phyloP scores from a whole-genome alignment of 2,797 vertebrate species.

The Coregonus ussuriensis region DNA sequence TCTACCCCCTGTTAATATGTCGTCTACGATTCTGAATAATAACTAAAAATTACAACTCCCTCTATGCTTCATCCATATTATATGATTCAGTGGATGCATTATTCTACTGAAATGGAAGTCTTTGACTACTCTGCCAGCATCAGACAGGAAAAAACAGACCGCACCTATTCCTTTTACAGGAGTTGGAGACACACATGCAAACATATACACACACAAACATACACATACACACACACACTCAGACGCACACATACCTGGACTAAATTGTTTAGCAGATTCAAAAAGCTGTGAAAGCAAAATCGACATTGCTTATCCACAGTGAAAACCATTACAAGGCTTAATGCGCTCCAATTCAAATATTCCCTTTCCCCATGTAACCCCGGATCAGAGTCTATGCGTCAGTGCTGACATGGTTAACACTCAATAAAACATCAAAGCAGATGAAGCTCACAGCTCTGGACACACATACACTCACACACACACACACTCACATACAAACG shows the following conservation, averaged over 20 bases:
- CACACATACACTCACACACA: constrained; percentile 57
- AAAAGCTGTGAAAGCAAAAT: constrained; percentile 39
- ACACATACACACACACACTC: not conserved
- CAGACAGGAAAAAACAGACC: constrained; percentile 33
- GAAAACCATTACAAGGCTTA: constrained; percentile 19
- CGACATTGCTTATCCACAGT: constrained; percentile 43
- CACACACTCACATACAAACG: not conserved
- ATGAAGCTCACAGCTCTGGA: constrained; percentile 66
- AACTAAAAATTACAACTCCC: constrained; percentile 8
- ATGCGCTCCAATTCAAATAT: constrained; percentile 57
- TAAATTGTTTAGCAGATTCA: constrained; percentile 49
- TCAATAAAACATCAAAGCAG: constrained; percentile 81
- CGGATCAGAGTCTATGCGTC: constrained; percentile 64
- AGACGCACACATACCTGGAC: constrained; percentile 18
- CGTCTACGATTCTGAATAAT: constrained; percentile 40
- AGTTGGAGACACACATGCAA: constrained; percentile 13
- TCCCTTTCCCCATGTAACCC: constrained; percentile 51
- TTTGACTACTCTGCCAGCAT: constrained; percentile 40
- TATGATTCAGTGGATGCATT: constrained; percentile 44
- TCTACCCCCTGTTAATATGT: constrained; percentile 27
- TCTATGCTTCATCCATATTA: constrained; percentile 18
- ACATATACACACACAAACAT: constrained; percentile 2
- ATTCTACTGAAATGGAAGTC: constrained; percentile 52
- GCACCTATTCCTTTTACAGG: constrained; percentile 9
- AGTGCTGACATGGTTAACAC: constrained; percentile 66